Evolutionary conservation across 1,140 invertebrate species (phyloP).

Genomic region (Sycophaga agraensis): DNA sequence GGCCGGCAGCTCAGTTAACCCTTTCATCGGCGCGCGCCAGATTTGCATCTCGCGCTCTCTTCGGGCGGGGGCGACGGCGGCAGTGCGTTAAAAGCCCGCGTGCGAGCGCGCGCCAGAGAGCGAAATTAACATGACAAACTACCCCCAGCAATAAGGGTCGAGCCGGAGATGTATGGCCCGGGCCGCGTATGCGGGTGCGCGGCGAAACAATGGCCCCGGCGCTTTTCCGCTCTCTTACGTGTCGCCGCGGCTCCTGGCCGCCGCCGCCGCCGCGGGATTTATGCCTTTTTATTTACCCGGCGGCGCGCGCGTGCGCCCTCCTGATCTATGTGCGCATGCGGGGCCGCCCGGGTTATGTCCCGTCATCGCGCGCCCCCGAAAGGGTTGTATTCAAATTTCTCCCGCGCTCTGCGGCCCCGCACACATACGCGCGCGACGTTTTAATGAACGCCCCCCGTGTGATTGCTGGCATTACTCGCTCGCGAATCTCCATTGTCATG

Average conservation of each 20-base stretch:
- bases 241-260: background rate
- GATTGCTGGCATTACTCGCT: conserved; percentile 18
- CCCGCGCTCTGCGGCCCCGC: background rate
- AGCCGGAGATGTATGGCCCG: conserved; percentile 51
- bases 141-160: conserved; percentile 57
- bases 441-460: conserved; percentile 26
- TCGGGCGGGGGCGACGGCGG: conserved; percentile 42
- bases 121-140: conserved; percentile 61
- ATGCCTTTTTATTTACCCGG: conserved; percentile 22
- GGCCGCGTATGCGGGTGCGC: conserved; percentile 56
- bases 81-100: conserved; percentile 58
- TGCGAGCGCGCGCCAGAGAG: conserved; percentile 30
- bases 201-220: conserved; percentile 55
- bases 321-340: too few species aligned
- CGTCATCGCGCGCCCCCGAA: conserved; percentile 4
- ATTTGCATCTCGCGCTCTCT: conserved; percentile 51
- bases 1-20: conserved; percentile 59
- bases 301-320: too few species aligned
- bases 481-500: conserved; percentile 10
- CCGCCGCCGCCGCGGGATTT: conserved; percentile 9
- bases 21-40: conserved; percentile 55
- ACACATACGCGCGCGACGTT: conserved; percentile 4
- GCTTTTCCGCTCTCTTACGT: conserved; percentile 26
- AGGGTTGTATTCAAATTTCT: conserved; percentile 29
- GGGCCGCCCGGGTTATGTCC: conserved; percentile 10